Percentiles rank a stretch among this genome's conserved stretches.
Conservation (phyloP, 2,113 vertebrate species). For the Petroica traversi region DNA sequence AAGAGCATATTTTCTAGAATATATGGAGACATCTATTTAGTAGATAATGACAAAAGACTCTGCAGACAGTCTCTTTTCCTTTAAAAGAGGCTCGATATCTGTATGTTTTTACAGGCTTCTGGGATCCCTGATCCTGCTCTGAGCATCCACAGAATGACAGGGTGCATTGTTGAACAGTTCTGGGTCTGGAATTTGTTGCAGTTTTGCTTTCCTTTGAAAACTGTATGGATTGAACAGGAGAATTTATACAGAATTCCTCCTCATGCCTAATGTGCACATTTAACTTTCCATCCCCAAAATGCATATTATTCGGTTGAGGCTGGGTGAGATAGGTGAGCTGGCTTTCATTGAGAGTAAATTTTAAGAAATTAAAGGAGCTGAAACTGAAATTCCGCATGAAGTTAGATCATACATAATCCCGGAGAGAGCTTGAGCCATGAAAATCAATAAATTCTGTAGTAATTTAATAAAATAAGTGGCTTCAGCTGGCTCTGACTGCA, state of each 20-base stretch:
- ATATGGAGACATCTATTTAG: not conserved
- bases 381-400: not conserved
- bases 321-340: not conserved
- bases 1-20: not conserved
- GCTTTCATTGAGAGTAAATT: not conserved
- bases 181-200: not conserved
- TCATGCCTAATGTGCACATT: not conserved
- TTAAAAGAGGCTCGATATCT: not conserved
- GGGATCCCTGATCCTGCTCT: not conserved
- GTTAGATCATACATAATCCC: not conserved
- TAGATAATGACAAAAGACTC: not conserved
- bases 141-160: not conserved
- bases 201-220: not conserved
- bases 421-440: not conserved
- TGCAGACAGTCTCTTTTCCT: not conserved
- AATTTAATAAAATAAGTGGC: not conserved
- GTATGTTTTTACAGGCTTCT: not conserved
- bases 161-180: too few species aligned
- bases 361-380: not conserved
- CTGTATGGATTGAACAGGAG: not conserved
- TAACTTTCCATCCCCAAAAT: not conserved
- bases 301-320: not conserved
- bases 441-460: not conserved
- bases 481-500: not conserved
- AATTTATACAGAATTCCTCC: not conserved